phyloP scores from a whole-genome alignment of 2,888 invertebrate species.

The Volucella inanis region DNA sequence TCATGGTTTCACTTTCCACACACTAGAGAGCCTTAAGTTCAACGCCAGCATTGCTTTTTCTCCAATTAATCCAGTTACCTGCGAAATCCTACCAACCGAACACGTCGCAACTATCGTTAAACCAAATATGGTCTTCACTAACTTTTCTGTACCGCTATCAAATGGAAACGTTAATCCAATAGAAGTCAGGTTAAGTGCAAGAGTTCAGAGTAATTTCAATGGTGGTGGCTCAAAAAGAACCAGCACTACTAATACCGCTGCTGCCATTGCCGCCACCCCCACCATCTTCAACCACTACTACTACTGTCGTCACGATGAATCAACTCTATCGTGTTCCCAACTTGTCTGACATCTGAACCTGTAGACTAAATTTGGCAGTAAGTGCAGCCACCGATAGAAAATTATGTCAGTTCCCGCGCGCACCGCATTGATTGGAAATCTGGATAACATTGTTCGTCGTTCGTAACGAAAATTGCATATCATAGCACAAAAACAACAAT shows the following conservation, averaged over 20 bases:
- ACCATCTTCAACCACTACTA: not conserved
- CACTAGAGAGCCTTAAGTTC: conserved; percentile 46
- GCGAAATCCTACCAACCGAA: conserved; percentile 22
- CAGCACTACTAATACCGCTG: conserved; percentile 12
- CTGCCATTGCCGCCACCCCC: no score
- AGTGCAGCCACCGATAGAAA: conserved; percentile 71
- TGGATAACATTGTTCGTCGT: conserved; percentile 57
- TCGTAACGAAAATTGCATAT: conserved; percentile 47
- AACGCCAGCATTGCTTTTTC: conserved; percentile 28
- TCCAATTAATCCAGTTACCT: conserved; percentile 72
- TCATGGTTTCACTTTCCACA: conserved; percentile 72
- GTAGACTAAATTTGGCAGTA: conserved; percentile 72
- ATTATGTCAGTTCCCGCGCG: conserved; percentile 71
- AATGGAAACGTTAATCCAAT: conserved; percentile 58
- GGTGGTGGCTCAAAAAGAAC: conserved; percentile 46
- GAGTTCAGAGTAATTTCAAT: conserved; percentile 64
- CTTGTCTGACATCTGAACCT: conserved; percentile 74
- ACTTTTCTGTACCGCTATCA: conserved; percentile 2
- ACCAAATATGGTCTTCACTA: conserved; percentile 54
- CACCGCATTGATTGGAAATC: conserved; percentile 61
- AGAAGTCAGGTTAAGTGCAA: conserved; percentile 72
- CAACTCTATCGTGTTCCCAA: conserved; percentile 70
- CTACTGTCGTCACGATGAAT: conserved; percentile 45
- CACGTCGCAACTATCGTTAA: conserved; percentile 47
- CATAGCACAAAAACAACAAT: conserved; percentile 33